Base-by-base conservation (phyloP, 2,888 invertebrate genomes). In the Diachrysia chrysitis region DNA sequence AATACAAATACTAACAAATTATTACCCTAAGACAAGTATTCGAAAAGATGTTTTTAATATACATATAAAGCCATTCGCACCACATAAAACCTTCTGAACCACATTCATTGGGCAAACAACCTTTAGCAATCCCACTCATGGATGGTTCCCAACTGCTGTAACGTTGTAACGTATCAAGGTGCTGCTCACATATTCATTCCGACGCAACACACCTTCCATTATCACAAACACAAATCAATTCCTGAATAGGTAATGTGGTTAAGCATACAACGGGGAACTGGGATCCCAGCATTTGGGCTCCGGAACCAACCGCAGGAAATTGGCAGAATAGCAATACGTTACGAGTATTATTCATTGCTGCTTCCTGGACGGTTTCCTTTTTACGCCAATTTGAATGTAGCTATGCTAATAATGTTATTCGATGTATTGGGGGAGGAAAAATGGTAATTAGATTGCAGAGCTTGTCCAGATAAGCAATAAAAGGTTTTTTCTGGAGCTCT, bases 311-410 rank as follows among this genome's bases (percentile, higher is more conserved):
- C 69, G 64, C 74, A 87, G 88, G 86, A 88, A 84, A 89, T 87
- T 85, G 82, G 76, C 71, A 78, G 80, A 82, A 83, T 80, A 82
- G 86, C 87, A 82, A 84, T 86, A 85, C 83, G 81, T 86, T 83
- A 85, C 81, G 69, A 76, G 83, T 83, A 85, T 85, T 85, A 88
- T 88, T 87, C 83, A 83, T 82, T 72, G 82, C 73, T 78, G 77
- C 78, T 79, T 82, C 81, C 82, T 76, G 73, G 32, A 71, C 65
- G 69, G 76, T 71, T 78, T 84, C 79, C 84, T 80, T 83, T 82
- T 77, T 76, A 71, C 64, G 71, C 64, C 75, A 80, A 81, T 78
- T 83, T 76, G 72, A 69, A 73, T 72, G 78, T 72, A 70, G 72
- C 68, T 76, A 81, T 84, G 81, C 74, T 72, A 69, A 77, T 75